A percentile compares a stretch with the other conserved stretches of the same genome.
Evolutionary conservation across 1,140 invertebrate genomes (phyloP).

Genomic region (Diorhabda sublineata): DNA sequence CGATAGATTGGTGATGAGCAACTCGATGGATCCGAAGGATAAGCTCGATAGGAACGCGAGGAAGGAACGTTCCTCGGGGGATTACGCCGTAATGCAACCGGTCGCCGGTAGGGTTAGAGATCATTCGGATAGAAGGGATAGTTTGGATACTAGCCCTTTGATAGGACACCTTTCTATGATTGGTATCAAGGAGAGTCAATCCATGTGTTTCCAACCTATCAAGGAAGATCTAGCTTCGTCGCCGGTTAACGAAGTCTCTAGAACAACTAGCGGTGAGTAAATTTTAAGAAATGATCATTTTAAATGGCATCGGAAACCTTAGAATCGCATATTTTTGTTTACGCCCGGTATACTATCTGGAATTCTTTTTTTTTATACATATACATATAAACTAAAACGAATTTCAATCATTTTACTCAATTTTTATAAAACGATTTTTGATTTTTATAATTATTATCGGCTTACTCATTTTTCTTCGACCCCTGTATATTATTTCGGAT

Average conservation of each 20-base stretch:
- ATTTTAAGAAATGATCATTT: no score
- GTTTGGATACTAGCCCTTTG: constrained; percentile 18
- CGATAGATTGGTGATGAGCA: neutral
- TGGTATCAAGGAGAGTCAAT: constrained; percentile 22
- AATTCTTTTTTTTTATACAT: no score
- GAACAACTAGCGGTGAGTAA: constrained; percentile 14
- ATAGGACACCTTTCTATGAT: constrained; percentile 21
- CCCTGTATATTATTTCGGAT: no score
- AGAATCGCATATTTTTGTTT: no score
- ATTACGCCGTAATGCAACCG: neutral
- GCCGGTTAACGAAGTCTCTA: constrained; percentile 20
- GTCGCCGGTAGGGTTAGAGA: constrained; percentile 18
- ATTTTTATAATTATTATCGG: no score
- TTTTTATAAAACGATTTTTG: no score
- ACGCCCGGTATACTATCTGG: no score
- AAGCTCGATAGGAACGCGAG: constrained; percentile 1
- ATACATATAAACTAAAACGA: no score
- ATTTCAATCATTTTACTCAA: no score
- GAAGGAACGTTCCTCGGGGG: neutral
- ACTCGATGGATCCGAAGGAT: constrained; percentile 10
- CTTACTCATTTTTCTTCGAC: no score
- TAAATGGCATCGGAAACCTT: no score
- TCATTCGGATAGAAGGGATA: constrained; percentile 10
- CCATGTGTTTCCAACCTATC: constrained; percentile 33
- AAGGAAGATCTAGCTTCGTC: constrained; percentile 29